Conservation (phyloP, 2,797 vertebrate species). For the Ctenopoma kingsleyae region DNA sequence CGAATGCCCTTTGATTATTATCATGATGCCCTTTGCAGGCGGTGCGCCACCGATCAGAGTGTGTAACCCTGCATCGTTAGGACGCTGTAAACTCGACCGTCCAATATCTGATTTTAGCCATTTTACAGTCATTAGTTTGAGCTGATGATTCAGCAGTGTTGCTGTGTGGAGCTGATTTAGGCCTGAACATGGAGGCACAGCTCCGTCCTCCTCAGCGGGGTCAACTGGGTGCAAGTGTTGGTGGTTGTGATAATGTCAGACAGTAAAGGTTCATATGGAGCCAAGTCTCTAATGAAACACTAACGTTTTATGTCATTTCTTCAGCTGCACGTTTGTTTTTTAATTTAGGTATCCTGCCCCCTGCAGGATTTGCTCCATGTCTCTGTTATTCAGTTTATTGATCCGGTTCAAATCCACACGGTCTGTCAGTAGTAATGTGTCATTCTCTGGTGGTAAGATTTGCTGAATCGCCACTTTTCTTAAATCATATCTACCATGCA, state of each 20-base stretch:
- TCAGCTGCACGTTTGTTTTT: not conserved
- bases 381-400: constrained; percentile 14
- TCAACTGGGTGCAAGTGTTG: constrained; percentile 59
- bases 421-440: not conserved
- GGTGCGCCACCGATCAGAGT: constrained; percentile 14
- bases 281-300: not conserved
- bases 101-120: not conserved
- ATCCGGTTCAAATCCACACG: not conserved
- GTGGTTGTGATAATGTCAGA: constrained; percentile 12
- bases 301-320: not conserved
- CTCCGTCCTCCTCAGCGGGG: constrained; percentile 43
- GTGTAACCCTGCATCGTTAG: constrained; percentile 11
- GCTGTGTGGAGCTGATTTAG: constrained; percentile 38
- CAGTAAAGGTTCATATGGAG: not conserved
- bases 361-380: constrained; percentile 40
- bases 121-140: not conserved
- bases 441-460: not conserved
- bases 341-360: not conserved
- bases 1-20: constrained; percentile 12
- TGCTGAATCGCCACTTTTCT: not conserved
- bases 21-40: constrained; percentile 14
- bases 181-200: constrained; percentile 50
- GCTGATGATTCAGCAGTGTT: constrained; percentile 10
- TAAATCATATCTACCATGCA: not conserved
- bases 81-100: not conserved